phyloP scores from a whole-genome alignment of 2,113 vertebrate genomes.

The Plecotus auritus region DNA sequence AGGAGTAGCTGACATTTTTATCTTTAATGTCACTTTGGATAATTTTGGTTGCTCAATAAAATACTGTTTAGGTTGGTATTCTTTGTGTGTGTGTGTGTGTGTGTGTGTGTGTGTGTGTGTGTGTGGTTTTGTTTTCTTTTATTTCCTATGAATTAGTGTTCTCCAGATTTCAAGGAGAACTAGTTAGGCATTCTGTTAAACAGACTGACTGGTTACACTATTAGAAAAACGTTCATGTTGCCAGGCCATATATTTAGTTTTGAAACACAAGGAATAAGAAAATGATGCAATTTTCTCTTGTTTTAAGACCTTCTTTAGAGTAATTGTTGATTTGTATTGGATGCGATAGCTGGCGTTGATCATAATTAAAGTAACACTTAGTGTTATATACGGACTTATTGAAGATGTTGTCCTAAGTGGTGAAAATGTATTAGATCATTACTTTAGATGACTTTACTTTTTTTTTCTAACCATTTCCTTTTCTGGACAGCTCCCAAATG shows the following conservation, averaged over 20 bases:
- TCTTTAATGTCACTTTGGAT: not conserved
- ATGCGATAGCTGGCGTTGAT: not conserved
- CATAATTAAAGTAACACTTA: not conserved
- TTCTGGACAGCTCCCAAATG: conserved; percentile 57
- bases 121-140: conserved; percentile 12
- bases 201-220: not conserved
- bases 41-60: not conserved
- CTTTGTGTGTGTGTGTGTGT: not conserved
- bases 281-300: not conserved
- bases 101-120: not conserved
- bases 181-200: not conserved
- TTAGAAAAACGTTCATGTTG: not conserved
- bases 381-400: not conserved
- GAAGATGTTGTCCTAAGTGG: not conserved
- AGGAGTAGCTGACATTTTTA: not conserved
- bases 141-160: not conserved
- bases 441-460: conserved; percentile 36
- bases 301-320: not conserved
- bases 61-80: not conserved
- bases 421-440: not conserved
- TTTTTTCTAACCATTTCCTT: conserved; percentile 41
- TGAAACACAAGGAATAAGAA: not conserved
- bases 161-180: not conserved
- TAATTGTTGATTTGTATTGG: not conserved
- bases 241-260: not conserved